phyloP scores from a whole-genome alignment of 2,113 vertebrate species.

The Cavia porcellus region DNA sequence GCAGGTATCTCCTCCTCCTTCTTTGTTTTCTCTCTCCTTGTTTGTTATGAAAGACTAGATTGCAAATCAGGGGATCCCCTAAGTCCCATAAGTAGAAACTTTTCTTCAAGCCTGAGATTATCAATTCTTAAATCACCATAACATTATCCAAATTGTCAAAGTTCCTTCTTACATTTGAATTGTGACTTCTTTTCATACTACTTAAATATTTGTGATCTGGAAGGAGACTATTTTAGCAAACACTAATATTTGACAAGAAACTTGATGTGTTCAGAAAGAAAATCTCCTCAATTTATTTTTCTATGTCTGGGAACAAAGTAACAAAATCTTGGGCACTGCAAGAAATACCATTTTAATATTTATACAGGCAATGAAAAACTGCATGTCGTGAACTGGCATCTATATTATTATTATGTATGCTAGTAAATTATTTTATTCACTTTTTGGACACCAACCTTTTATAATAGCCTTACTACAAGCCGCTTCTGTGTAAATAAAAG shows the following conservation, averaged over 20 bases:
- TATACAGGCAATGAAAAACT: constrained; percentile 63
- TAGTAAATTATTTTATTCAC: constrained; percentile 63
- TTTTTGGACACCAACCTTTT: constrained; percentile 62
- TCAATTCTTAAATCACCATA: constrained; percentile 47
- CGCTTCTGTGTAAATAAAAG: constrained; percentile 69
- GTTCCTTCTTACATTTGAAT: constrained; percentile 41
- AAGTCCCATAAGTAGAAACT: constrained; percentile 36
- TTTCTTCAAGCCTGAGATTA: constrained; percentile 53
- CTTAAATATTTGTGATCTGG: constrained; percentile 56
- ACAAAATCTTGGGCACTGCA: constrained; percentile 60
- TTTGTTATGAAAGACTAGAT: constrained; percentile 45
- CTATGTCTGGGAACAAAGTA: constrained; percentile 52
- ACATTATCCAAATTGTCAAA: constrained; percentile 51
- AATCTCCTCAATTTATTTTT: constrained; percentile 63
- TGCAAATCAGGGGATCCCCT: constrained; percentile 39
- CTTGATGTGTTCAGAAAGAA: constrained; percentile 61
- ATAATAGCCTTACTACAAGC: constrained; percentile 71
- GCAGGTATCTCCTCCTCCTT: constrained; percentile 25
- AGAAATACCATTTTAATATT: constrained; percentile 76
- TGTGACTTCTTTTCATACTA: constrained; percentile 55
- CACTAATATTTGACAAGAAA: constrained; percentile 50
- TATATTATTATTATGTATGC: constrained; percentile 58
- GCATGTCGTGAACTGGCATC: constrained; percentile 44
- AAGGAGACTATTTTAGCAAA: constrained; percentile 58
- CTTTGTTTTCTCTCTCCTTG: constrained; percentile 33